These are phyloP conservation scores for Melanotaenia maccullochi DNA, from an alignment of 2,797 vertebrate genomes.

Conservation along the genomic window DNA sequence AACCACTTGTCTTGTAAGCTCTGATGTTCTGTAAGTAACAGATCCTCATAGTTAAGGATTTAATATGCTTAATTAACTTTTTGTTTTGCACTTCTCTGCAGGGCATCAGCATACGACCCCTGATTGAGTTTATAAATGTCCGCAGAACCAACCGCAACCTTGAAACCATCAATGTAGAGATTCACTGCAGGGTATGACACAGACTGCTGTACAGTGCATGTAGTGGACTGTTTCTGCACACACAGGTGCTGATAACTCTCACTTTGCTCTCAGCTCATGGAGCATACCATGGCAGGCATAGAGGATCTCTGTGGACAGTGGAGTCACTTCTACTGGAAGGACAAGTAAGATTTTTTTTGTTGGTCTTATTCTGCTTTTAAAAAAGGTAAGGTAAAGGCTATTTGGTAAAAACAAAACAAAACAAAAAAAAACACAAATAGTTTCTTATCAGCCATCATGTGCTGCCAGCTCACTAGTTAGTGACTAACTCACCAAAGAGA, in stretches of 20 bases:
- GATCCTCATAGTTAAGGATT: neutral
- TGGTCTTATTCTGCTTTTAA: neutral
- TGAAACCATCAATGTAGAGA: constrained; percentile 92
- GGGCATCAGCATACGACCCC: constrained; percentile 95
- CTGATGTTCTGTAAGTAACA: neutral
- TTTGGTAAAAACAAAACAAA: neutral
- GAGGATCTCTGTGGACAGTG: constrained; percentile 98
- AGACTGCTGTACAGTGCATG: neutral
- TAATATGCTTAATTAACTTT: neutral
- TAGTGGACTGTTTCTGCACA: neutral
- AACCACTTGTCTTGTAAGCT: neutral
- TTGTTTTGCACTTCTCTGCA: constrained; percentile 53
- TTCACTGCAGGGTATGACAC: constrained; percentile 90
- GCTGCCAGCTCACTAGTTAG: neutral
- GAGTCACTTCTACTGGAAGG: constrained; percentile 98
- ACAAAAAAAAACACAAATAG: too few relatives aligned
- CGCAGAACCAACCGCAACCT: constrained; percentile 92
- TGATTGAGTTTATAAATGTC: constrained; percentile 94
- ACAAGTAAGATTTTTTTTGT: constrained; percentile 87
- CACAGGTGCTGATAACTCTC: neutral
- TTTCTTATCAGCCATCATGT: too few relatives aligned
- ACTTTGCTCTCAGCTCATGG: constrained; percentile 87
- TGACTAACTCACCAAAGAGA: neutral
- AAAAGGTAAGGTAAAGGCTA: too few relatives aligned
- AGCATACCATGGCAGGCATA: constrained; percentile 93